Base-by-base conservation (phyloP, 2,888 invertebrate genomes). In the Lamellibrachia columna region DNA sequence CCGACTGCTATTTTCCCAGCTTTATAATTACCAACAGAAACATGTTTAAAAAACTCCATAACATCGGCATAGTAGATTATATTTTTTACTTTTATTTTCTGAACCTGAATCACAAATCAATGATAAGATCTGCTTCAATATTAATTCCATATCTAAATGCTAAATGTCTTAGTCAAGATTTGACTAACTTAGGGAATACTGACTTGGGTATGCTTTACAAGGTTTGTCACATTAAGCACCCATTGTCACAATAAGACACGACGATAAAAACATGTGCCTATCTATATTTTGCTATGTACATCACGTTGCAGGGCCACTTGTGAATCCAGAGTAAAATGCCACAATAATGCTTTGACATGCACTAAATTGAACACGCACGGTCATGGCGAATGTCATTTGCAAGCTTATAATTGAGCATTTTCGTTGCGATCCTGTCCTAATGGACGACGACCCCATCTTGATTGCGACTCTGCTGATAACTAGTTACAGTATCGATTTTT, bases 381-480 rank as follows among this genome's bases (percentile, higher is more conserved):
- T 75, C 75, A 75, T 15, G 75, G 75, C 75, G 2, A 75, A 75
- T 75, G 75, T 75, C 75, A 75, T 75, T 75, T 15, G 75, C 75
- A 75, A 75, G 75, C 75, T 75, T 75, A 75, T 75, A 75, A 75
- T 75, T 75, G 75, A 75, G 75, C 75, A 75, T 75, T 75, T 75
- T 75, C 75, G 75, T 22, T 75, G 75, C 75, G 75, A 75, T 75
- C 75, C 75, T 75, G 75, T n/a, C 75, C 75, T 75, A 75, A 75
- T 75, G 75, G 75, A 75, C 75, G n/a, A 75, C 75, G 75, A 75
- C 75, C 75, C 22, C 75, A 11, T 15, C 75, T 15, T 75, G 75
- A 75, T 75, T 75, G 75, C 75, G 22, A 75, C 75, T 75, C 75
- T 22, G 75, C 15, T n/a, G 75, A 75, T 75, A 75, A 75, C 75